These are phyloP conservation scores for Myopa tessellatipennis DNA, from an alignment of 2,888 invertebrate genomes.

Conservation along the genomic window DNA sequence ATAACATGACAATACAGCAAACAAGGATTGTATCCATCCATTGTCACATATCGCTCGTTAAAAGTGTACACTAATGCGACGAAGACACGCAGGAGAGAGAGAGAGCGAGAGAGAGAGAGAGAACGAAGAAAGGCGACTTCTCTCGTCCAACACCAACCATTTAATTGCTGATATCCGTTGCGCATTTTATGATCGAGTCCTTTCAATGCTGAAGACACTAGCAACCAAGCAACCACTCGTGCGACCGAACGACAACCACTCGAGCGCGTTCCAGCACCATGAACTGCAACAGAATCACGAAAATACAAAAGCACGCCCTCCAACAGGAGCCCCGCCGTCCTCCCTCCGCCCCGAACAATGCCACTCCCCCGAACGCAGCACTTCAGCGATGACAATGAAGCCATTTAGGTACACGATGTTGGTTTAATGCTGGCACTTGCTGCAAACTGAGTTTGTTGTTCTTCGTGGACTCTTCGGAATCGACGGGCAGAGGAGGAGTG, in stretches of 20 bases:
- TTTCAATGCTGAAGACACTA: constrained; percentile 46
- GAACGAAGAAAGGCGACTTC: background rate
- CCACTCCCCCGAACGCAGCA: background rate
- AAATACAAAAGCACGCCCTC: background rate
- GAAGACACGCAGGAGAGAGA: background rate
- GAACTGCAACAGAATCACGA: background rate
- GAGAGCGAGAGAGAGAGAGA: background rate
- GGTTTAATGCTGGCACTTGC: constrained; percentile 45
- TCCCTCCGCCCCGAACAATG: background rate
- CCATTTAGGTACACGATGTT: constrained; percentile 49
- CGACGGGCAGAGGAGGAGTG: background rate
- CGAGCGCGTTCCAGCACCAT: background rate
- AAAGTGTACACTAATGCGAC: constrained; percentile 12
- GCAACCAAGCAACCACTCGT: background rate
- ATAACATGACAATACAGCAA: constrained; percentile 11
- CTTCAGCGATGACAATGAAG: constrained; percentile 44
- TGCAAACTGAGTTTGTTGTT: constrained; percentile 22
- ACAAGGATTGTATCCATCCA: background rate
- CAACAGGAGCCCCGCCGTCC: background rate
- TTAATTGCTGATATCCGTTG: constrained; percentile 52
- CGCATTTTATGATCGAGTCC: constrained; percentile 52
- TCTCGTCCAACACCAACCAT: constrained; percentile 48
- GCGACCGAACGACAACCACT: background rate
- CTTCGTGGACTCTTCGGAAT: background rate
- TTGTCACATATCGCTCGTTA: constrained; percentile 18